These are phyloP conservation scores for Ganaspis sp. DNA, from an alignment of 1,140 invertebrate species.

Conservation along the genomic window DNA sequence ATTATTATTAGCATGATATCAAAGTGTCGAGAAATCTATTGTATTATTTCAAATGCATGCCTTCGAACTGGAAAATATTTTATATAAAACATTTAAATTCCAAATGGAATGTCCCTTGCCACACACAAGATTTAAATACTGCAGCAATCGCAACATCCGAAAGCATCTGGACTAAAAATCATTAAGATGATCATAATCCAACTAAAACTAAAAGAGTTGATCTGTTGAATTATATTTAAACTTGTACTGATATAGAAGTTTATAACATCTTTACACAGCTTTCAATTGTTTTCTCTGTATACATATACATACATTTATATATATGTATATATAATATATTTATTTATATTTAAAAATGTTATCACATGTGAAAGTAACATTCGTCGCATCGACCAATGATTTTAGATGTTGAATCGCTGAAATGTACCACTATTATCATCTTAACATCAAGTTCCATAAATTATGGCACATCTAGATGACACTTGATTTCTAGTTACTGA, in stretches of 20 bases:
- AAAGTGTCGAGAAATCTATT: background rate
- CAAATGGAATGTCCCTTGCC: conserved; percentile 9
- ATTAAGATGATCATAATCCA: conserved; percentile 3
- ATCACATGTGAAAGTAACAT: conserved; percentile 28
- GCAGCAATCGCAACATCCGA: conserved; percentile 29
- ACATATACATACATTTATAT: background rate
- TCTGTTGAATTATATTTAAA: conserved; percentile 11
- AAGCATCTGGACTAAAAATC: conserved; percentile 20
- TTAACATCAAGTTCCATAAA: conserved; percentile 45
- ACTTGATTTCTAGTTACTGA: conserved; percentile 36
- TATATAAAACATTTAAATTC: conserved; percentile 22
- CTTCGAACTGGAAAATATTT: conserved; percentile 44
- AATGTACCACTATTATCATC: conserved; percentile 48
- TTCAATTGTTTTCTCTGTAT: conserved; percentile 23
- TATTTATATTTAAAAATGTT: conserved; percentile 29
- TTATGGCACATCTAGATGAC: conserved; percentile 55
- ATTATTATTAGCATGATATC: conserved; percentile 29
- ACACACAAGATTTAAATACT: conserved; percentile 20
- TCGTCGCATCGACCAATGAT: conserved; percentile 31
- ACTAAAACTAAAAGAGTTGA: background rate
- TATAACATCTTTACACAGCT: conserved; percentile 27
- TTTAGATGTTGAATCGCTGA: conserved; percentile 41
- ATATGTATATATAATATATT: background rate
- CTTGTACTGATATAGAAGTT: conserved; percentile 29
- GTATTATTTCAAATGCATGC: conserved; percentile 36